A percentile compares a stretch with the other conserved stretches of the same genome.
phyloP scores from a whole-genome alignment of 2,888 invertebrate species.

The Andrena minutula region DNA sequence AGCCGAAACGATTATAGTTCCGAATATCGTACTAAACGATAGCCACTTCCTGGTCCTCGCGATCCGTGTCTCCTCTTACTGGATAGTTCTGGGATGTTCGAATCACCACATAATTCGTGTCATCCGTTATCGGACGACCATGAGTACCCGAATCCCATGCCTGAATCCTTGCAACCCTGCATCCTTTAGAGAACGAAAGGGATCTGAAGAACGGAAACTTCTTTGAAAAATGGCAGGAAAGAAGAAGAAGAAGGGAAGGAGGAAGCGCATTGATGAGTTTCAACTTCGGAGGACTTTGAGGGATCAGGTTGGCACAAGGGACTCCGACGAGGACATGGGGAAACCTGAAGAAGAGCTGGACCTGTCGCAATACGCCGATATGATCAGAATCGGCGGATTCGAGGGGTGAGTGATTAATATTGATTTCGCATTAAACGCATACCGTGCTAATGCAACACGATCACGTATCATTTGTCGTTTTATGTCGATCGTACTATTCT shows the following conservation, averaged over 20 bases:
- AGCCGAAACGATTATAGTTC: not conserved
- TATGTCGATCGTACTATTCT: not conserved
- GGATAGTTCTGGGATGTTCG: not conserved
- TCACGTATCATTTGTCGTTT: not conserved
- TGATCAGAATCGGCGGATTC: constrained; percentile 81
- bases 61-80: not conserved
- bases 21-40: not conserved
- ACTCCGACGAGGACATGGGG: not conserved
- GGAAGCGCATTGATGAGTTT: constrained; percentile 64
- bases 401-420: constrained; percentile 80
- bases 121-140: constrained; percentile 1
- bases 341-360: not conserved
- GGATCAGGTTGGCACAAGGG: constrained; percentile 23
- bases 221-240: constrained; percentile 60
- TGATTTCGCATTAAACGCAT: not conserved
- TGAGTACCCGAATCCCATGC: not conserved
- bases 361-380: constrained; percentile 60
- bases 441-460: not conserved
- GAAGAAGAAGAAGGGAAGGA: constrained; percentile 24
- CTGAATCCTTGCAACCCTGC: constrained; percentile 7
- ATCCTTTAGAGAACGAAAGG: not conserved
- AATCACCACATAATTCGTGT: not conserved
- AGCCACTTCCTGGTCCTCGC: not conserved
- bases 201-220: not conserved
- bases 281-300: constrained; percentile 71